Evolutionary conservation across 2,113 vertebrate species (phyloP).

Genomic region (Megaleporinus macrocephalus): DNA sequence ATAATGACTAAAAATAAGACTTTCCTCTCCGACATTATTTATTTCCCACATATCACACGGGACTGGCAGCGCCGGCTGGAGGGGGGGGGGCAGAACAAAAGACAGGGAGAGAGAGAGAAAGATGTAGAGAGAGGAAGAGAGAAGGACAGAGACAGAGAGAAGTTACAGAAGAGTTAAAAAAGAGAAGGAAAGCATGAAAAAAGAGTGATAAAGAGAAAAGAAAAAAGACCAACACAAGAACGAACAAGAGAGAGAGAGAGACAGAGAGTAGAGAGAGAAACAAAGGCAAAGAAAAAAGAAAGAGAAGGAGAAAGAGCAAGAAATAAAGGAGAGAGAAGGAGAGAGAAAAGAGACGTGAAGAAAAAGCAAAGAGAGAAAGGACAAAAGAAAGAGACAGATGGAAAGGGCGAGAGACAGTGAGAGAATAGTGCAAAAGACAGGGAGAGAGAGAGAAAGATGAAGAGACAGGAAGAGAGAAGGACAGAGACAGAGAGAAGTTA

Average conservation of each 20-base stretch:
- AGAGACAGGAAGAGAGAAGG: background rate
- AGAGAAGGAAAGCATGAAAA: constrained; percentile 19
- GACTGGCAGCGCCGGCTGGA: constrained; percentile 59
- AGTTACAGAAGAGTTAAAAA: background rate
- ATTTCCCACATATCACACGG: constrained; percentile 59
- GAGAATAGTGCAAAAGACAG: background rate
- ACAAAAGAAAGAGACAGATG: constrained; percentile 37
- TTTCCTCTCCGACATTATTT: constrained; percentile 67
- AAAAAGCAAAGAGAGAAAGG: too few relatives aligned
- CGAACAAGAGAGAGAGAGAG: constrained; percentile 10
- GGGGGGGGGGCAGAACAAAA: constrained; percentile 25
- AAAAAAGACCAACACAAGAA: constrained; percentile 12
- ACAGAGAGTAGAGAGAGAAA: too few relatives aligned
- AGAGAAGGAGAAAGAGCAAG: constrained; percentile 23
- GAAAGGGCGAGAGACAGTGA: background rate
- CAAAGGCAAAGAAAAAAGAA: background rate
- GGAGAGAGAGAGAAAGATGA: background rate
- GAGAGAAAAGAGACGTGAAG: too few relatives aligned
- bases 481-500: constrained; percentile 51
- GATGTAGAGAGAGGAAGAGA: background rate
- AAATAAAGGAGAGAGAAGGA: constrained; percentile 28
- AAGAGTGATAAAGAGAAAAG: background rate
- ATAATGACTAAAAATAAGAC: constrained; percentile 63
- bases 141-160: constrained; percentile 49
- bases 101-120: background rate